These are phyloP conservation scores for Thunnus thynnus DNA, from an alignment of 2,113 vertebrate species.

Conservation along the genomic window DNA sequence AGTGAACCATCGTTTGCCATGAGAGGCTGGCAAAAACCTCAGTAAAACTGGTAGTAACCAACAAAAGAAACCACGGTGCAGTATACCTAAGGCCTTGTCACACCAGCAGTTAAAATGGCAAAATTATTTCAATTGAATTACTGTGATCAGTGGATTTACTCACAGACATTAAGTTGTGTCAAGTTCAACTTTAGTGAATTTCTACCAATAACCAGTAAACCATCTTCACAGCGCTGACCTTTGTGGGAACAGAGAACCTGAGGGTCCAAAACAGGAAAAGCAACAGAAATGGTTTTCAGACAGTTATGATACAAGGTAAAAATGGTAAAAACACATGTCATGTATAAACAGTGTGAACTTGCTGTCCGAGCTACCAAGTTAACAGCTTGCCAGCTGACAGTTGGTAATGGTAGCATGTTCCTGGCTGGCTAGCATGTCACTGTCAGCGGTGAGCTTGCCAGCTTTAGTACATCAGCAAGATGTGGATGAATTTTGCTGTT, in stretches of 20 bases:
- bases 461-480: background rate
- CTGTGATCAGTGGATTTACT: background rate
- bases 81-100: background rate
- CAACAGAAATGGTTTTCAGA: background rate
- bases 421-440: background rate
- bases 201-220: too few species aligned
- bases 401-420: background rate
- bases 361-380: background rate
- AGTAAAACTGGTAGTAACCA: background rate
- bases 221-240: background rate
- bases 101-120: background rate
- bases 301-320: background rate
- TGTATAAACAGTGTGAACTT: too few species aligned
- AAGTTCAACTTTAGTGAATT: too few species aligned
- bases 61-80: conserved; percentile 2
- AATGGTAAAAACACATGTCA: too few species aligned
- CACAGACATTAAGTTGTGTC: background rate
- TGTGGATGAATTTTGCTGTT: background rate
- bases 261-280: conserved; percentile 1
- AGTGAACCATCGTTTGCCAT: conserved; percentile 10
- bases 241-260: background rate
- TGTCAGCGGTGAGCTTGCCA: background rate
- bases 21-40: conserved; percentile 4
- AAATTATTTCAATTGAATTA: background rate
- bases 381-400: background rate